These are phyloP conservation scores for Hedya salicella DNA, from an alignment of 2,888 invertebrate species.

Conservation along the genomic window DNA sequence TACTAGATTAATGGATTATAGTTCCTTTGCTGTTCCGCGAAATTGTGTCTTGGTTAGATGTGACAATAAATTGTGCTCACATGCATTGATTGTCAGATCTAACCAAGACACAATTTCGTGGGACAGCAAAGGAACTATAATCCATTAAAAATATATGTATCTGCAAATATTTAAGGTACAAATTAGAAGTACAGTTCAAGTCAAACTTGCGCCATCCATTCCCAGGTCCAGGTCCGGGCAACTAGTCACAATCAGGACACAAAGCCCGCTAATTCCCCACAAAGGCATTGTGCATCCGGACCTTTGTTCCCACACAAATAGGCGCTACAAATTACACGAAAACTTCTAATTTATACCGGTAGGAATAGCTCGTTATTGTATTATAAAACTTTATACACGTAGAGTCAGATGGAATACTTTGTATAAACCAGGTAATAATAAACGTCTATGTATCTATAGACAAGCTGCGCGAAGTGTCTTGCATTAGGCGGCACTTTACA, in stretches of 20 bases:
- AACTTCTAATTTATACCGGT: constrained; percentile 20
- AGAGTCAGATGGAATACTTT: background rate
- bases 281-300: constrained; percentile 23
- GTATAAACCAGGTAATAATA: no score
- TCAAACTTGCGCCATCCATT: constrained; percentile 24
- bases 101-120: no score
- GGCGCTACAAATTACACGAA: constrained; percentile 19
- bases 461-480: no score
- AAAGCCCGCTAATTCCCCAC: background rate
- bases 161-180: background rate
- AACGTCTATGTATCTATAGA: no score
- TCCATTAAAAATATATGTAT: background rate
- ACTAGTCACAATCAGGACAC: constrained; percentile 24
- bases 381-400: background rate
- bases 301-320: constrained; percentile 23
- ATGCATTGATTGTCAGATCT: no score
- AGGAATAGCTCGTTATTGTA: constrained; percentile 8
- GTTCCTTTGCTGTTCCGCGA: no score
- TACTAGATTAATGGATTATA: no score
- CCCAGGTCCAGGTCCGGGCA: background rate
- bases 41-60: no score
- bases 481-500: no score
- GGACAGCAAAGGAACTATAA: no score
- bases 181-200: constrained; percentile 2
- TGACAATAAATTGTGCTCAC: no score